These are phyloP conservation scores for Loxodonta africana DNA, from an alignment of 2,113 vertebrate genomes.

Conservation along the genomic window DNA sequence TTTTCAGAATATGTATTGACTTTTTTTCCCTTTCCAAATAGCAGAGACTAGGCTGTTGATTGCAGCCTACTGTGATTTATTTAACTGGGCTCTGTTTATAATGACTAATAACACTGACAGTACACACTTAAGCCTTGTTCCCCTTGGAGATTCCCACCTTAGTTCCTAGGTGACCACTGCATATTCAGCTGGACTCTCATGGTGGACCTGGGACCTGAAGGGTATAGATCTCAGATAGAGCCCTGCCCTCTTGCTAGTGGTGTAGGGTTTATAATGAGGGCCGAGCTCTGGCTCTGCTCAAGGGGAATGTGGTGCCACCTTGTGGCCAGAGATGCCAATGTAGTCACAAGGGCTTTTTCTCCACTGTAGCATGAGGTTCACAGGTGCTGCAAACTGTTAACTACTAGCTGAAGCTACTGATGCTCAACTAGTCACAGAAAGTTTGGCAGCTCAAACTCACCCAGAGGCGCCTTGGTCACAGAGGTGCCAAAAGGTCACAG, in stretches of 20 bases:
- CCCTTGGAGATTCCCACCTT: neutral
- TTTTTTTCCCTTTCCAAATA: neutral
- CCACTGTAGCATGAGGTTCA: too few relatives aligned
- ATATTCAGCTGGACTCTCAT: fast-evolving
- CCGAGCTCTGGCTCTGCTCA: neutral
- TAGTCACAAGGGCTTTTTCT: neutral
- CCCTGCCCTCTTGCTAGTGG: neutral
- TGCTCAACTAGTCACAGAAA: neutral
- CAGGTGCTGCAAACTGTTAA: neutral
- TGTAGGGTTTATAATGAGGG: neutral
- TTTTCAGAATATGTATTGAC: neutral
- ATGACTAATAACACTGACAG: neutral
- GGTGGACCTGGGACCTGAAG: neutral
- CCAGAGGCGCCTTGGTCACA: neutral
- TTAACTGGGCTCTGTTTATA: neutral
- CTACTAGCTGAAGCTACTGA: neutral
- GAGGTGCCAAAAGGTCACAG: neutral
- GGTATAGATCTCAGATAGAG: neutral
- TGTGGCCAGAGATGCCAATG: neutral
- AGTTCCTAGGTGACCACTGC: neutral
- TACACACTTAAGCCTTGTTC: neutral
- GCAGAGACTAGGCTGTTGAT: neutral
- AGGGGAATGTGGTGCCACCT: neutral
- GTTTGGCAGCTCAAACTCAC: neutral
- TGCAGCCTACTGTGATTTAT: neutral